Base-by-base conservation (phyloP, 2,113 vertebrate genomes). In the Catharus bicknelli region DNA sequence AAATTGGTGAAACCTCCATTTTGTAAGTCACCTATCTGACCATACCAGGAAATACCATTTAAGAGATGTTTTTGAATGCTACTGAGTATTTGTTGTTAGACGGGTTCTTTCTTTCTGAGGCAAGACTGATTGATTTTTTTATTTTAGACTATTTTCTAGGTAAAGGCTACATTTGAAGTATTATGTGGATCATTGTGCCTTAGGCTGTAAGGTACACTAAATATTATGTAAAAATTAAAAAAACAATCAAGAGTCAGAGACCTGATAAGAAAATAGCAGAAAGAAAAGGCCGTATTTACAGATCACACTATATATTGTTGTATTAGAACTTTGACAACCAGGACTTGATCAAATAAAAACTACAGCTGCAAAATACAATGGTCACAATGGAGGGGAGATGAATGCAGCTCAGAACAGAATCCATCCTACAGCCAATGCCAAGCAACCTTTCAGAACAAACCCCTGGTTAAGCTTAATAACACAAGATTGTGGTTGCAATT, bases 11-110 rank as follows among this genome's bases (percentile, higher is more conserved):
- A 38, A 64, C 7, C 9, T 50, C 19, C 9, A 55, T 10, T 38
- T 22, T 2, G 0, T 69, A 55, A 77, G 6, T 62, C 36, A 83
- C 11, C 14, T 12, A 1, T n/a, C 1, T 3, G 1, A 77, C 2
- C 3, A 16, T 69, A 64, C 51, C 34, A 66, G 20, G 34, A 80
- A 91, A 74, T 38, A 23, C 4, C 55, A 34, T 26, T 54, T 61
- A 50, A 53, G 15, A 59, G 13, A 10, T 2, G 0, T 26, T 78
- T 89, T 63, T 63, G 26, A 78, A 62, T 42, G 18, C 2, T 63
- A 11, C 23, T 30, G 27, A 74, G 38, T n/a, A 26, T 61, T 91
- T 87, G 5, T 84, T 83, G 47, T 19, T 30, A 55, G 36, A 38
- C 7, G 53, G 1, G 6, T 69, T 83, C 29, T 53, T 85, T 77